Base-by-base conservation (phyloP, 2,888 invertebrate species). In the Eupithecia tripunctaria region DNA sequence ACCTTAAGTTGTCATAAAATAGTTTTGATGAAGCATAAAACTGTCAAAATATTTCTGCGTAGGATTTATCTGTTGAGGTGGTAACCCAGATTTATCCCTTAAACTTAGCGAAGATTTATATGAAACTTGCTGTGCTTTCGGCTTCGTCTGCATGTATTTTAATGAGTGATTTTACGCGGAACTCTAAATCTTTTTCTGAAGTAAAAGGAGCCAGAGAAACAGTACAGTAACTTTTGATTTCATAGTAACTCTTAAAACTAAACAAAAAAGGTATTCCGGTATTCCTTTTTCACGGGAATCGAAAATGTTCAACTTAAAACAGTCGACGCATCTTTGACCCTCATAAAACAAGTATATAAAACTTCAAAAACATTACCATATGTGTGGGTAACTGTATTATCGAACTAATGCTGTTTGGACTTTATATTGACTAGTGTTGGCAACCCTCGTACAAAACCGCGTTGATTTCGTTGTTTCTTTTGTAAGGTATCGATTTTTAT, bases 361-460 rank as follows among this genome's bases (percentile, higher is more conserved):
- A 84, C 72, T 82, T 81, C 76, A 72, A 76, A 81, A 81, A 78
- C 78, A 83, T 84, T 84, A 77, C 82, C 84, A 82, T 84, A 83
- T 81, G 81, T 73, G 80, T 62, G 73, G 71, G 84, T 83, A 84
- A 79, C 75, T 70, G 51, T 73, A 74, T 79, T 81, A 83, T 78
- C 77, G 76, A 79, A 82, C 77, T 82, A 80, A 79, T 68, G 72
- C 71, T 70, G 73, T 79, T 77, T 62, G 67, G 78, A 77, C 18
- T 64, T 64, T 64, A 64, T 64, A 41, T 41, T 38, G 38, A 25
- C 36, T 67, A 67, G 67, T 67, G 36, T 27, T 59, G 59, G 62
- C 60, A 63, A 32, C 62, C 36, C 62, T 32, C 21, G n/a, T n/a
- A 21, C 63, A 21, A 63, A 51, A 3, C 21, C 10, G 1, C 6